Conservation (phyloP, 2,797 vertebrate genomes). For the Alfaro cultratus region DNA sequence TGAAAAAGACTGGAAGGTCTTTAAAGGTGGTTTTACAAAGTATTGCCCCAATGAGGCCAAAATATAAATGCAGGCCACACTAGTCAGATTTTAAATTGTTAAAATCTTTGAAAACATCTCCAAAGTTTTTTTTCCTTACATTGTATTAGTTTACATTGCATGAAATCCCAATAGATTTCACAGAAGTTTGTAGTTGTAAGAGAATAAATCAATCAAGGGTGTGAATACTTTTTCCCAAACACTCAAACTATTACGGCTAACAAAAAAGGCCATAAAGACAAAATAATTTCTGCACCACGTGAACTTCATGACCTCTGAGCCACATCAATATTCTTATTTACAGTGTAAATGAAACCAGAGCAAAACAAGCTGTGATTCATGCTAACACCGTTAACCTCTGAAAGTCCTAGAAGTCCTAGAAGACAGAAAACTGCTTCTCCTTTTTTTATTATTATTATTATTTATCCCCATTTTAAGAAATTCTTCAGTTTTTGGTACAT, state of each 20-base stretch:
- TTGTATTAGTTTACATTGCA: not conserved
- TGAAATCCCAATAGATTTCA: not conserved
- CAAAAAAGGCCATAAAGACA: not conserved
- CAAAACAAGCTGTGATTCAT: not conserved
- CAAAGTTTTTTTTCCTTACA: not conserved
- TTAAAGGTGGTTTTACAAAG: not conserved
- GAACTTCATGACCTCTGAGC: not conserved
- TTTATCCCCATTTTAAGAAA: not conserved
- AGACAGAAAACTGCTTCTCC: not conserved
- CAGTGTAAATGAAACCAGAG: not conserved
- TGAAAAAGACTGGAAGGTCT: not conserved
- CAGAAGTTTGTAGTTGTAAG: not conserved
- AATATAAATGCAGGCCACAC: constrained; percentile 1
- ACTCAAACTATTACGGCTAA: not conserved
- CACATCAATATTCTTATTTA: not conserved
- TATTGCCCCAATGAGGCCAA: not conserved
- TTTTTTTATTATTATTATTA: no score
- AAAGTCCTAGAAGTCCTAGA: not conserved
- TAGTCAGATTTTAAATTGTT: not conserved
- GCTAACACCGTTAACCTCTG: not conserved
- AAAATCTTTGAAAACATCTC: not conserved
- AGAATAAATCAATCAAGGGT: not conserved
- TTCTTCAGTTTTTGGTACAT: not conserved
- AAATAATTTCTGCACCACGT: not conserved
- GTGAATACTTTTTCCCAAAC: not conserved